Base-by-base conservation (phyloP, 2,797 vertebrate species). In the Florisuga fusca region DNA sequence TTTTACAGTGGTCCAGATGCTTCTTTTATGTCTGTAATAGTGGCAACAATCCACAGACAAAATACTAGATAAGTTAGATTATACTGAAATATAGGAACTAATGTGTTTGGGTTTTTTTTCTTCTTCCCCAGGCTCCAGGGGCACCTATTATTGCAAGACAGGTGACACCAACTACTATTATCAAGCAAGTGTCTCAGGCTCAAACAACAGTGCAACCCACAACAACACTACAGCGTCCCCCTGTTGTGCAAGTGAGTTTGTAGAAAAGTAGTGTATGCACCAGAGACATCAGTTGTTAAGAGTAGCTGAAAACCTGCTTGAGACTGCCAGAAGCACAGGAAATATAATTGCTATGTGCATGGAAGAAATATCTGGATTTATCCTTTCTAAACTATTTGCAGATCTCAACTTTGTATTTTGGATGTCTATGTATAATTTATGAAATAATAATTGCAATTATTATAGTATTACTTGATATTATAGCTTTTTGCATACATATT, bases 171-270 rank as follows among this genome's bases (percentile, higher is more conserved):
- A 98, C 98, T 82, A 98, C 98, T 81, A 99, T 99, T 95, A 99
- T 99, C 95, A 99, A 99, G 96, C 99, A 98, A 94, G 98, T 98
- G 95, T 98, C 98, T 97, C 98, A 99, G 92, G 97, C 98, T 87
- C 97, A 99, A 87, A 98, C 98, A 3, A 97, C 98, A 66, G 98
- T 98, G 90, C 98, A 99, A 69, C 98, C 98, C 34, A 98, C 99
- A 51, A 98, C 99, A 43, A 98, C 99, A 82, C 98, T 99, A 92
- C 99, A 99, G 96, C 99, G 99, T 91, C 98, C 99, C 57, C 98
- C 99, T 8, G 97, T 99, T 23, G 98, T 99, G 89, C 99, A 99
- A 98, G 99, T 99, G 87, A 97, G 97, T 96, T 82, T 71, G 43
- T 43, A 36, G 88, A 57, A 63, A 51, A 10, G 1, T 15, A 6